These are phyloP conservation scores for Chrysoperla carnea DNA, from an alignment of 1,140 invertebrate species.

Conservation along the genomic window DNA sequence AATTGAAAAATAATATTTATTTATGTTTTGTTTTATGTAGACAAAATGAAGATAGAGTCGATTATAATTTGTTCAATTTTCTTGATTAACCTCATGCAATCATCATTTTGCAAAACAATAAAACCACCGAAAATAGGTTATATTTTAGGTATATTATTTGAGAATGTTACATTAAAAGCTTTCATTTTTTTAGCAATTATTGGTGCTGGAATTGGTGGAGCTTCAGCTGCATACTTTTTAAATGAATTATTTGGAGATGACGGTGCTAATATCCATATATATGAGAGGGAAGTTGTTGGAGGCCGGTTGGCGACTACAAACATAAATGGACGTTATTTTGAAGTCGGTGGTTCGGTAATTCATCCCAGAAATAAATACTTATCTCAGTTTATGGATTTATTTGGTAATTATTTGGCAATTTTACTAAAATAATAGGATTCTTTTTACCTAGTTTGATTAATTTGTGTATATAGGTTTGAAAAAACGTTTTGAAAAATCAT, in stretches of 20 bases:
- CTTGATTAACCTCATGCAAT: too few relatives aligned
- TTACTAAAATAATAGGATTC: not conserved
- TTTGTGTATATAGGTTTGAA: constrained; percentile 16
- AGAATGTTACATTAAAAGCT: constrained; percentile 1
- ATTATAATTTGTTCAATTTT: too few relatives aligned
- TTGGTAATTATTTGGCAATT: constrained; percentile 19
- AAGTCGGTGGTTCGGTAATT: constrained; percentile 39
- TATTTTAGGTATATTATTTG: not conserved
- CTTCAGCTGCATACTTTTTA: constrained; percentile 36
- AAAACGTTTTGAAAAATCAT: constrained; percentile 6
- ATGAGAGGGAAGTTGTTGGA: constrained; percentile 34
- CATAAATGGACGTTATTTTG: constrained; percentile 29
- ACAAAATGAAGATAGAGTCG: too few relatives aligned
- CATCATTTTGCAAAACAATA: too few relatives aligned
- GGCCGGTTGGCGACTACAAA: constrained; percentile 33
- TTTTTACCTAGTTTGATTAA: too few relatives aligned
- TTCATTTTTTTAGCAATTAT: constrained; percentile 30
- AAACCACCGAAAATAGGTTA: too few relatives aligned
- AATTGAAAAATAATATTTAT: too few relatives aligned
- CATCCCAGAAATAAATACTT: constrained; percentile 41
- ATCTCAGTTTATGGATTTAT: constrained; percentile 30
- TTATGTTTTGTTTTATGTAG: too few relatives aligned
- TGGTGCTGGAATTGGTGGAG: constrained; percentile 44
- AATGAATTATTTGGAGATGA: constrained; percentile 28
- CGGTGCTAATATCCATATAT: constrained; percentile 27